A percentile compares a stretch with the other conserved stretches of the same genome.
Conservation (phyloP, 1,140 invertebrate genomes). For the Sminthurides bifidus region DNA sequence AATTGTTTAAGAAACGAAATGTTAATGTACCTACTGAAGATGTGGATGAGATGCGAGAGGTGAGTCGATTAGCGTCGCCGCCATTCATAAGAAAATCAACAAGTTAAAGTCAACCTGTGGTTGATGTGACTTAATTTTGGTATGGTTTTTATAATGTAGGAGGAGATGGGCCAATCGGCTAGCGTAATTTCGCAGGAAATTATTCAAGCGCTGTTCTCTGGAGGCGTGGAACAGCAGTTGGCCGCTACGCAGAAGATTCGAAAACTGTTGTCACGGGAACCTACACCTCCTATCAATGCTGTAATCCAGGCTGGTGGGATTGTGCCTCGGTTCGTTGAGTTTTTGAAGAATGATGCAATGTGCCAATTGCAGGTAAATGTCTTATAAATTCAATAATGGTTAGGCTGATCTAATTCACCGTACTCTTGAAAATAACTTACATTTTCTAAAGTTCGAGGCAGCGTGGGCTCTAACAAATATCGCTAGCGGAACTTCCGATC, state of each 20-base stretch:
- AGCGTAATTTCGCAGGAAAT: conserved; percentile 57
- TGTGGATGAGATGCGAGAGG: conserved; percentile 41
- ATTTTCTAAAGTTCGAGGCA: conserved; percentile 97
- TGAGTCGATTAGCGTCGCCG: neutral
- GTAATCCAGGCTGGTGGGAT: conserved; percentile 96
- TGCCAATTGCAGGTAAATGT: conserved; percentile 64
- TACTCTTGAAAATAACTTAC: too few species aligned
- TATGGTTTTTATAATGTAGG: conserved; percentile 4
- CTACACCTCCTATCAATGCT: conserved; percentile 96
- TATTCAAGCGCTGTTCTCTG: conserved; percentile 67
- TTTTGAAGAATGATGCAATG: conserved; percentile 71
- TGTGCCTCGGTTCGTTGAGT: conserved; percentile 89
- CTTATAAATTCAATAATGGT: neutral
- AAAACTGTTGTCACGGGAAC: conserved; percentile 86
- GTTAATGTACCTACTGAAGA: conserved; percentile 48
- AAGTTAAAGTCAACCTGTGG: neutral
- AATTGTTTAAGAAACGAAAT: conserved; percentile 83
- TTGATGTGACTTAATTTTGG: neutral
- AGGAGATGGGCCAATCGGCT: conserved; percentile 28
- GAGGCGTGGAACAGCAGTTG: conserved; percentile 66
- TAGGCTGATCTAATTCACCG: neutral
- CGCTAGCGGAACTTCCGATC: conserved; percentile 86
- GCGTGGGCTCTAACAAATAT: conserved; percentile 98
- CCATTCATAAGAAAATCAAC: neutral
- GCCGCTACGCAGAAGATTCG: conserved; percentile 87